Evolutionary conservation across 2,888 invertebrate species (phyloP).

Genomic region (Elgonia sp.): DNA sequence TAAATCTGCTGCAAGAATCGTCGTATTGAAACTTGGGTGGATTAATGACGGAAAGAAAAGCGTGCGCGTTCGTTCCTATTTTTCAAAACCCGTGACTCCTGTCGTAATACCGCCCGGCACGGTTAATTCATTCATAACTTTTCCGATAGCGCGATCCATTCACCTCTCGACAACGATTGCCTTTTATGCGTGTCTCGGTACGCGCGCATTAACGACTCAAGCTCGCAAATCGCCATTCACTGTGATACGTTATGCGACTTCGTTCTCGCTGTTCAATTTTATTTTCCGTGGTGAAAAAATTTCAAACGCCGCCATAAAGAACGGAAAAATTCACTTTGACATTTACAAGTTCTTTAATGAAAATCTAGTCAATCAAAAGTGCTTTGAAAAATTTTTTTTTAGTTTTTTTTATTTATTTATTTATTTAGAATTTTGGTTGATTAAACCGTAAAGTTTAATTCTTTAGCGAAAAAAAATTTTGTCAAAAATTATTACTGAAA

Average conservation of each 20-base stretch:
- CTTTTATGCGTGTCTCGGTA: constrained; percentile 52
- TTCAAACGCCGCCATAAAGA: too few relatives aligned
- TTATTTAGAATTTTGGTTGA: too few relatives aligned
- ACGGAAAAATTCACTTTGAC: too few relatives aligned
- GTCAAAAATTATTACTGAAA: too few relatives aligned
- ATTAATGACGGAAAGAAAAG: constrained; percentile 42
- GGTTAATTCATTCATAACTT: constrained; percentile 64
- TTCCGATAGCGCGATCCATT: constrained; percentile 62
- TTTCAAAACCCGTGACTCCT: constrained; percentile 22
- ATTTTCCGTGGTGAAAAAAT: too few relatives aligned
- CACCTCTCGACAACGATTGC: constrained; percentile 50
- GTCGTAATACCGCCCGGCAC: constrained; percentile 18
- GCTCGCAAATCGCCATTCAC: constrained; percentile 33
- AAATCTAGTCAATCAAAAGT: too few relatives aligned
- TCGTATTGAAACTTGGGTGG: neutral
- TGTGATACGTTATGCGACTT: constrained; percentile 8
- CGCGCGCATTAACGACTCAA: constrained; percentile 36
- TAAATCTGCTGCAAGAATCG: neutral
- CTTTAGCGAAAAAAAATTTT: too few relatives aligned
- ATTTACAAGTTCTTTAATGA: too few relatives aligned
- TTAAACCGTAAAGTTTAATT: too few relatives aligned
- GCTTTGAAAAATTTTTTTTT: too few relatives aligned
- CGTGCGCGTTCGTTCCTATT: constrained; percentile 4
- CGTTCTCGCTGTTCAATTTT: neutral
- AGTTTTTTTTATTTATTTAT: too few relatives aligned